Evolutionary conservation across 1,140 invertebrate genomes (phyloP).

Genomic region (Eciton burchellii): DNA sequence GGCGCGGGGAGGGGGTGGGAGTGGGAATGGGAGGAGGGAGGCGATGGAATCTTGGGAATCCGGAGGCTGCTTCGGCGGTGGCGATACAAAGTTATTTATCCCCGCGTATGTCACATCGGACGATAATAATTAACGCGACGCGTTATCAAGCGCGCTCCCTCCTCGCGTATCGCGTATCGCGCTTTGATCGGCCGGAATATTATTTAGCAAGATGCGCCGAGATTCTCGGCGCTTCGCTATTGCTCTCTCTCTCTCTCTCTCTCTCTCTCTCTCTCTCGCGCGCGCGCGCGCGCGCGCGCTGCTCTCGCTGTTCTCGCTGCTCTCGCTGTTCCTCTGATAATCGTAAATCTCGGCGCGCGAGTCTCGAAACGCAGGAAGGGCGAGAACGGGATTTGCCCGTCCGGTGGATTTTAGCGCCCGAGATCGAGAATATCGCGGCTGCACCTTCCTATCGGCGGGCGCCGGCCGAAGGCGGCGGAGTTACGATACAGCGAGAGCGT

Average conservation of each 20-base stretch:
- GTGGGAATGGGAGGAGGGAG: too few relatives aligned
- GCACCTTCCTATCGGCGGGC: conserved; percentile 60
- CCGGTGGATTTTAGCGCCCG: conserved; percentile 41
- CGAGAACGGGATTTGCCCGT: conserved; percentile 31
- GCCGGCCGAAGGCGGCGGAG: conserved; percentile 65
- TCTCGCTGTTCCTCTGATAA: too few relatives aligned
- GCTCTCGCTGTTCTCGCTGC: too few relatives aligned
- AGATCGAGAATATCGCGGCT: conserved; percentile 54
- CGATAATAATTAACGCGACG: conserved; percentile 8
- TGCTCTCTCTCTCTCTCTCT: neutral
- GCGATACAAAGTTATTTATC: conserved; percentile 39
- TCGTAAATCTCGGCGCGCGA: neutral
- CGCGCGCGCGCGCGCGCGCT: too few relatives aligned
- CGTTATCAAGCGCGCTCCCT: neutral
- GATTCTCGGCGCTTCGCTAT: too few relatives aligned
- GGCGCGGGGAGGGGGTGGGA: too few relatives aligned
- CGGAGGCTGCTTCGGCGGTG: conserved; percentile 8
- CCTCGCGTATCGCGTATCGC: conserved; percentile 14
- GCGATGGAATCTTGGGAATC: conserved; percentile 46
- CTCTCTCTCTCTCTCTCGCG: neutral
- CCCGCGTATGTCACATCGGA: neutral
- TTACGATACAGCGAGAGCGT: conserved; percentile 81
- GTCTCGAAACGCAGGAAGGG: conserved; percentile 5
- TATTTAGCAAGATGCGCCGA: neutral
- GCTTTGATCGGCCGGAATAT: neutral